Conservation (phyloP, 1,140 invertebrate genomes). For the Carcinoscorpius rotundicauda region DNA sequence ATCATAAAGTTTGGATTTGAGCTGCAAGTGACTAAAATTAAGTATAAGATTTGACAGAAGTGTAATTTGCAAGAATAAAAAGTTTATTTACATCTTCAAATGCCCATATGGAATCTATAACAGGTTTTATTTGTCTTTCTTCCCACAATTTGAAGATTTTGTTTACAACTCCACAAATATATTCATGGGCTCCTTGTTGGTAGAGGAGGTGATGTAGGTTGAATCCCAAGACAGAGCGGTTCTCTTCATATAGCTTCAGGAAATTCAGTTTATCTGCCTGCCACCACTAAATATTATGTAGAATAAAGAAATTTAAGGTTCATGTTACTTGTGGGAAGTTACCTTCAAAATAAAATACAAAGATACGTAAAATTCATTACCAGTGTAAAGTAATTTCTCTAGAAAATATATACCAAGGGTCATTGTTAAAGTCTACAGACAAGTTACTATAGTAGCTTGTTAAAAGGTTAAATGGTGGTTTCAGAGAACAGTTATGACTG, state of each 20-base stretch:
- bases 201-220: slow-evolving; percentile 72
- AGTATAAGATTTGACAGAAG: no score
- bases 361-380: slow-evolving; percentile 53
- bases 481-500: no score
- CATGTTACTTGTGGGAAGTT: no score
- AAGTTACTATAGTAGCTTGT: no score
- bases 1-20: no score
- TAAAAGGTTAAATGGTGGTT: no score
- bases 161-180: slow-evolving; percentile 52
- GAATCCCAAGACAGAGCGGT: slow-evolving; percentile 66
- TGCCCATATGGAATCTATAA: slow-evolving; percentile 71
- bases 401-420: no score
- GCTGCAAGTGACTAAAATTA: no score
- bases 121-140: slow-evolving; percentile 61
- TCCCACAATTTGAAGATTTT: slow-evolving; percentile 60
- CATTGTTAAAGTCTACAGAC: no score
- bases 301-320: slow-evolving; percentile 2
- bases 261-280: slow-evolving; percentile 82
- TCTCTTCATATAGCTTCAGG: slow-evolving; percentile 77
- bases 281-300: slow-evolving; percentile 52
- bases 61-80: neutral
- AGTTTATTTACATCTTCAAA: slow-evolving; percentile 42
- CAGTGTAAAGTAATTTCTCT: neutral
- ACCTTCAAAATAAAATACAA: no score
- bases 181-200: slow-evolving; percentile 57